Base-by-base conservation (phyloP, 1,140 invertebrate genomes). In the Sinonovacula constricta region DNA sequence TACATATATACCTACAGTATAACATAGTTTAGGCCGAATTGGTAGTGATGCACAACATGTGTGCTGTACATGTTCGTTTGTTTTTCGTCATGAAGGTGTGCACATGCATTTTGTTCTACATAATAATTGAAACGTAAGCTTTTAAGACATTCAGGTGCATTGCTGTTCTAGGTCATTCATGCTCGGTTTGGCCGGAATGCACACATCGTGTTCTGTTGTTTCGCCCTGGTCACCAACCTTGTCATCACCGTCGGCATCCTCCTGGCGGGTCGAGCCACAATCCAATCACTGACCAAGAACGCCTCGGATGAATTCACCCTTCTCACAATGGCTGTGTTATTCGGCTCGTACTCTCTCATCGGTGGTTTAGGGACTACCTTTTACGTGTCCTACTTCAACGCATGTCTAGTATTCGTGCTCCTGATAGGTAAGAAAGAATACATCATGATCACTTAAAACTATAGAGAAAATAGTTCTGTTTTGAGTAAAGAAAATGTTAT, bases 331-430 rank as follows among this genome's bases (percentile, higher is more conserved):
- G 84, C 86, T 26, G 82, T 83, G 10, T 69, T 87, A 24, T 86
- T 87, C 62, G 89, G 87, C 2, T 87, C 88, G 26, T 91, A 91
- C 79, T 91, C 90, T 36, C 77, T 91, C 56, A 89, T 91, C 62
- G 90, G 90, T 18, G 90, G 90, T 7, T 84, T 91, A 14, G 90
- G 90, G n/a, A 89, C 90, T 26, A 90, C 90, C 26, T 91, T 91
- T 75, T 91, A 91, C 71, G 90, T 91, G 4, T 91, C 89, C 63
- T 91, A 91, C 76, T 91, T 90, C 86, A 91, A 90, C 81, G 88
- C 88, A 15, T 86, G 82, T 57, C 81, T 91, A 45, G 90, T 91
- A 12, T 89, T 89, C 76, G 81, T 89, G 51, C 80, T 91, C 18
- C 85, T 91, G n/a, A 86, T 87, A 34, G n/a, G n/a, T n/a, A n/a